phyloP scores from a whole-genome alignment of 2,888 invertebrate species.

The Cenopis cana region DNA sequence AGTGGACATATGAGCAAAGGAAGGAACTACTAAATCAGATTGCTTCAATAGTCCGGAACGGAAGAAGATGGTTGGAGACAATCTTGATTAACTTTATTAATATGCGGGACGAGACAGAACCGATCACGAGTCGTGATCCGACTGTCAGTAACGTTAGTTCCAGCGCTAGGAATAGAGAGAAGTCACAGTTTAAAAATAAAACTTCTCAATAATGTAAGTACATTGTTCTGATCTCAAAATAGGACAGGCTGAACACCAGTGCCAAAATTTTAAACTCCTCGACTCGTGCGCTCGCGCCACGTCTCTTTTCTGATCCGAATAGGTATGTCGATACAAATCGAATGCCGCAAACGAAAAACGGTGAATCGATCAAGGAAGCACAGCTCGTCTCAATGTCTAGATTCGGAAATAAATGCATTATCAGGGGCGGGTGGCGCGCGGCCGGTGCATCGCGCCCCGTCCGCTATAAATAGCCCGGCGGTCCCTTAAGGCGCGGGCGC shows the following conservation, averaged over 20 bases:
- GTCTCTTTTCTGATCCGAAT: slow-evolving; percentile 24
- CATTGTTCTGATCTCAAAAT: slow-evolving; percentile 44
- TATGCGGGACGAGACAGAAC: slow-evolving; percentile 33
- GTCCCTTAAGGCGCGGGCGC: slow-evolving; percentile 83
- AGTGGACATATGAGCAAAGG: background rate
- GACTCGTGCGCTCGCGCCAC: slow-evolving; percentile 9
- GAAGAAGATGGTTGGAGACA: slow-evolving; percentile 23
- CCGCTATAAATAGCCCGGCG: slow-evolving; percentile 75
- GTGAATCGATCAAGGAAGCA: slow-evolving; percentile 6
- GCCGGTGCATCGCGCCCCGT: slow-evolving; percentile 41
- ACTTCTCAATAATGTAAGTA: slow-evolving; percentile 44
- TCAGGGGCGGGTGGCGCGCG: slow-evolving; percentile 61
- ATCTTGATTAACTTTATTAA: slow-evolving; percentile 33
- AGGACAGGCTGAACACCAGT: slow-evolving; percentile 33
- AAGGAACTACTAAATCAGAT: slow-evolving; percentile 1
- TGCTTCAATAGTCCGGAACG: slow-evolving; percentile 11
- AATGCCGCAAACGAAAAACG: slow-evolving; percentile 12
- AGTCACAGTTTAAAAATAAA: slow-evolving; percentile 41
- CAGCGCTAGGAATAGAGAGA: slow-evolving; percentile 36
- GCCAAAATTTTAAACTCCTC: slow-evolving; percentile 37
- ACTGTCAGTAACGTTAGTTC: slow-evolving; percentile 41
- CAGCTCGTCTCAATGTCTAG: slow-evolving; percentile 25
- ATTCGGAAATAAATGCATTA: slow-evolving; percentile 66
- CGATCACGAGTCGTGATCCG: slow-evolving; percentile 38
- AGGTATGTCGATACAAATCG: slow-evolving; percentile 5